Evolutionary conservation across 2,888 invertebrate species (phyloP).

Genomic region (Camponotus fellah): DNA sequence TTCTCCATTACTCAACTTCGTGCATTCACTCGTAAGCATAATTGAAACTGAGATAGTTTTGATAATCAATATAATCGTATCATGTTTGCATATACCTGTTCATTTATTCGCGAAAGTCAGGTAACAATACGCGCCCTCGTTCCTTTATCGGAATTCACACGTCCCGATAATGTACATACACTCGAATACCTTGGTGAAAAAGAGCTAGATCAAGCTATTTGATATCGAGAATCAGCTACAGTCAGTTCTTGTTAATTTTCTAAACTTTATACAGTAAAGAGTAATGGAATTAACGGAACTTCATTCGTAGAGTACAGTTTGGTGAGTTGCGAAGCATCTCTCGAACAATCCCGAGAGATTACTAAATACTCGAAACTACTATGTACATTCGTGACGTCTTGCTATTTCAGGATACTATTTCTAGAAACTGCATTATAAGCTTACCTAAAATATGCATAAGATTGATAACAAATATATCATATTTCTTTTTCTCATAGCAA

Average conservation of each 20-base stretch:
- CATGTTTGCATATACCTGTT: neutral
- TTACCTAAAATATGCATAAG: conserved; percentile 2
- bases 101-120: neutral
- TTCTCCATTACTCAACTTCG: neutral
- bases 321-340: conserved; percentile 57
- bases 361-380: conserved; percentile 64
- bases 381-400: neutral
- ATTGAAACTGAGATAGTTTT: conserved; percentile 15
- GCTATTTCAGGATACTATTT: neutral
- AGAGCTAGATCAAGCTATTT: neutral
- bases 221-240: conserved; percentile 2
- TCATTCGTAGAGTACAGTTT: conserved; percentile 52
- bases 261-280: conserved; percentile 6
- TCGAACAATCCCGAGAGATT: conserved; percentile 49
- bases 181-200: neutral
- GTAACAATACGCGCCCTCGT: neutral
- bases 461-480: conserved; percentile 21
- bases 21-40: neutral
- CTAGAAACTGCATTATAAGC: conserved; percentile 19
- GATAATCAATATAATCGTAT: neutral
- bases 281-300: conserved; percentile 53
- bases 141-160: neutral
- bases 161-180: neutral
- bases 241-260: conserved; percentile 32
- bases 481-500: no score